A percentile compares a stretch with the other conserved stretches of the same genome.
phyloP scores from a whole-genome alignment of 2,888 invertebrate species.

The Marasmarcha lunaedactyla region DNA sequence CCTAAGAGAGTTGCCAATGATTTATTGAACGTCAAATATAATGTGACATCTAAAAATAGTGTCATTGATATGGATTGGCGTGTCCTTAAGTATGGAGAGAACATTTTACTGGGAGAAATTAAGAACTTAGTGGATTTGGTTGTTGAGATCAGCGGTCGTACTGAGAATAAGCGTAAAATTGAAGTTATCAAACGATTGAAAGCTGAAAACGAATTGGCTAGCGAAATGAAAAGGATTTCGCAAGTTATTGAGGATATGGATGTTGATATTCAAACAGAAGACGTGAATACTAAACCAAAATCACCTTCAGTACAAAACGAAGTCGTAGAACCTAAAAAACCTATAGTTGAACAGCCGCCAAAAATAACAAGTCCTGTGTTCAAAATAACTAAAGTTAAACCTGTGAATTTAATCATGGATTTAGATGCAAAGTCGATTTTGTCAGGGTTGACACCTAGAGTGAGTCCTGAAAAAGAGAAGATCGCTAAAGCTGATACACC shows the following conservation, averaged over 20 bases:
- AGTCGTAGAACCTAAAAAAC: conserved; percentile 17
- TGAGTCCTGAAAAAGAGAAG: conserved; percentile 11
- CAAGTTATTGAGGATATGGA: conserved; percentile 55
- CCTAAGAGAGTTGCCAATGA: conserved; percentile 28
- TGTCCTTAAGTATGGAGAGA: conserved; percentile 59
- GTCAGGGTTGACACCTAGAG: conserved; percentile 5
- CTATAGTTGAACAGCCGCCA: conserved; percentile 22
- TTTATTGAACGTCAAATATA: conserved; percentile 47
- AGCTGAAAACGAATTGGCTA: conserved; percentile 46
- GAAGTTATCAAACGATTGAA: conserved; percentile 31
- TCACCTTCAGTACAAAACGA: conserved; percentile 25
- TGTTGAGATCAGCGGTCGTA: conserved; percentile 32
- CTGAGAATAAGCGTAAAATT: conserved; percentile 34
- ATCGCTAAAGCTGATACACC: conserved; percentile 17
- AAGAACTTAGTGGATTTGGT: conserved; percentile 48
- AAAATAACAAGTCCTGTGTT: conserved; percentile 46
- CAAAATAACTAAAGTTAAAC: conserved; percentile 47
- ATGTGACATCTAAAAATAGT: conserved; percentile 47
- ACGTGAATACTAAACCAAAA: conserved; percentile 21
- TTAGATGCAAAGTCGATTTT: conserved; percentile 23
- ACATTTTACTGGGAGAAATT: conserved; percentile 53
- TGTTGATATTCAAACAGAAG: conserved; percentile 28
- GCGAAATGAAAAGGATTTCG: conserved; percentile 55
- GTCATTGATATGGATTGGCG: conserved; percentile 60
- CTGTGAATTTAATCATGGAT: conserved; percentile 32